phyloP scores from a whole-genome alignment of 2,888 invertebrate species.

The Gastrophysa polygoni region DNA sequence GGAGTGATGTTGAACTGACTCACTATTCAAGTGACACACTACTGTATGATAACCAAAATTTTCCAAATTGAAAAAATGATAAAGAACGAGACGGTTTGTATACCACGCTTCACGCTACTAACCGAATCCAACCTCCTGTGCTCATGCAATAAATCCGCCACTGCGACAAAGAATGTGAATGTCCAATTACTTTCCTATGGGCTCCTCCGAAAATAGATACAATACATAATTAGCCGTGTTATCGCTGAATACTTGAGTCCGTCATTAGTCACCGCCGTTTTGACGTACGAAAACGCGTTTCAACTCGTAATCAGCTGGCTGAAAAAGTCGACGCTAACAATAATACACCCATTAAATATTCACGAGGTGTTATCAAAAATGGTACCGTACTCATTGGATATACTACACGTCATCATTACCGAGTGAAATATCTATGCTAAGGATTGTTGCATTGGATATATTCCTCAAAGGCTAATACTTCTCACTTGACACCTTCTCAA shows the following conservation, averaged over 20 bases:
- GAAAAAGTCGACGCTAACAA: not conserved
- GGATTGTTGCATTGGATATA: too few relatives aligned
- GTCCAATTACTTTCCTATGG: not conserved
- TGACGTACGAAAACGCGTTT: not conserved
- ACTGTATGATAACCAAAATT: too few relatives aligned
- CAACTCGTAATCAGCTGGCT: not conserved
- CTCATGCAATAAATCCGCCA: not conserved
- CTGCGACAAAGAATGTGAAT: not conserved
- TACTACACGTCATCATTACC: too few relatives aligned
- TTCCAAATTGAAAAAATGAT: too few relatives aligned
- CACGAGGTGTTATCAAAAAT: slow-evolving; percentile 29
- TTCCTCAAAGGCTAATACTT: too few relatives aligned
- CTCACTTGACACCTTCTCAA: too few relatives aligned
- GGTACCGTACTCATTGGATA: not conserved
- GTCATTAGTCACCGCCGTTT: not conserved
- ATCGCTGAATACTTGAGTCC: not conserved
- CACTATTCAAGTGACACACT: too few relatives aligned
- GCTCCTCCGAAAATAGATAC: not conserved
- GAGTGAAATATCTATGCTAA: too few relatives aligned
- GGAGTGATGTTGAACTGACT: too few relatives aligned
- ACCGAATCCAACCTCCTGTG: not conserved
- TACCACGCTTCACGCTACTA: too few relatives aligned
- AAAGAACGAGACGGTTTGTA: too few relatives aligned
- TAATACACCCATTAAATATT: slow-evolving; percentile 26
- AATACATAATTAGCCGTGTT: not conserved